Evolutionary conservation across 1,140 invertebrate species (phyloP), one percentile per base, ranked within the genome.

Genomic region (Trichonephila clavipes): DNA sequence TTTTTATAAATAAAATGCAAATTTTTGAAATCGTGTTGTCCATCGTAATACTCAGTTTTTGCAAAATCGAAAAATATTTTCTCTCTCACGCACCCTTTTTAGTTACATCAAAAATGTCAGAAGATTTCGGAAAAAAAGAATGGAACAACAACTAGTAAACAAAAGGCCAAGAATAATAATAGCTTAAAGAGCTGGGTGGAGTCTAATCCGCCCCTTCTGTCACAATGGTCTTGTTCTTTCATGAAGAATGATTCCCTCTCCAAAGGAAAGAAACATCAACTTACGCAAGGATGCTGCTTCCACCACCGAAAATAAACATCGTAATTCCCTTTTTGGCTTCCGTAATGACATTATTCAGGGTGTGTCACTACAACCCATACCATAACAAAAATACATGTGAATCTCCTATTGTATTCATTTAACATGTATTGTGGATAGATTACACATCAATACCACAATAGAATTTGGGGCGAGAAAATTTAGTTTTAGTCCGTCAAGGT

Each of bases 261-360:
- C 62, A 87, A 92, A 92, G 83, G 87, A 87, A 86, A 92, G 91
- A 92, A 87, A 86, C 61, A 72, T 87, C 62, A 77, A 92, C 91
- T 82, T n/a, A 21, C 72, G 83, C 21, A 85, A 61, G 83, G 83
- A 59, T 51, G 24, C 58, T 59, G 24, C 83, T 58, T 85, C 83
- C 51, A 24, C 61, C 18, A 40, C 61, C 7, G 51, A 62, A 88
- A 66, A 64, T 64, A 88, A 88, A 88, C 86, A 64, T 40, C 90
- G n/a, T 61, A 90, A 59, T 77, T 61, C 40, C 58, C 24, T 77
- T 59, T 81, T 51, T 51, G 51, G 61, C 90, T 92, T 92, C 90
- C 61, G 28, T 92, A 92, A 92, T 86, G 59, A 92, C 34, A 86
- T 92, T 85, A 85, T 92, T 85, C 62, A 88, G 86, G 86, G 86